Evolutionary conservation across 2,888 invertebrate species (phyloP).

Genomic region (Caenorhabditis sp.): DNA sequence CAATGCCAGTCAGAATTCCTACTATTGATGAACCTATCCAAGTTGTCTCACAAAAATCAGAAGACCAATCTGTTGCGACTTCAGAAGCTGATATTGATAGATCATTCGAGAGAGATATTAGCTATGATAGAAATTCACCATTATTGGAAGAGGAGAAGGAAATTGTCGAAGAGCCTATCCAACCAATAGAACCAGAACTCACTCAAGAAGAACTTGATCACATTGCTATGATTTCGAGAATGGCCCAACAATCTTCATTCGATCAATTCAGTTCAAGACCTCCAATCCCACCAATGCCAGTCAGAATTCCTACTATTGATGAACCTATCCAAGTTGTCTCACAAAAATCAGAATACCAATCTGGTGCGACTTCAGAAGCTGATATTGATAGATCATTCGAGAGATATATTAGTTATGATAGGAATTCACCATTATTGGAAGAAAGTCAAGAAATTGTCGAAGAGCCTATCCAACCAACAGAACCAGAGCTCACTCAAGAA

Average conservation of each 20-base stretch:
- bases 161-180: neutral
- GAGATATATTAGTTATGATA: slow-evolving; percentile 1
- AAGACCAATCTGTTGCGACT: slow-evolving; percentile 21
- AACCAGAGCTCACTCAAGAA: slow-evolving; percentile 32
- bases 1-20: slow-evolving; percentile 4
- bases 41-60: slow-evolving; percentile 5
- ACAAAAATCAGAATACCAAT: slow-evolving; percentile 19
- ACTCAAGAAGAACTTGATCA: slow-evolving; percentile 7
- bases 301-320: neutral
- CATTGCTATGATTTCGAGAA: slow-evolving; percentile 8
- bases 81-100: slow-evolving; percentile 17
- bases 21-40: slow-evolving; percentile 2
- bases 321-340: neutral
- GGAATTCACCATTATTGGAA: slow-evolving; percentile 28
- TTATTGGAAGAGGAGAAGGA: slow-evolving; percentile 9
- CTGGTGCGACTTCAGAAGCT: slow-evolving; percentile 42
- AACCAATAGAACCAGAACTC: neutral
- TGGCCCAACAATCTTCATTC: slow-evolving; percentile 8
- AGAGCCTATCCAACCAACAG: slow-evolving; percentile 1
- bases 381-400: slow-evolving; percentile 19
- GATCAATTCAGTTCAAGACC: neutral
- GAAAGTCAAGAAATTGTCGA: slow-evolving; percentile 5
- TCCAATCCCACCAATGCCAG: neutral
- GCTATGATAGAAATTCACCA: too few relatives aligned
- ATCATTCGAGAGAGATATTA: neutral